Base-by-base conservation (phyloP, 2,888 invertebrate genomes). In the Nysson spinosus region DNA sequence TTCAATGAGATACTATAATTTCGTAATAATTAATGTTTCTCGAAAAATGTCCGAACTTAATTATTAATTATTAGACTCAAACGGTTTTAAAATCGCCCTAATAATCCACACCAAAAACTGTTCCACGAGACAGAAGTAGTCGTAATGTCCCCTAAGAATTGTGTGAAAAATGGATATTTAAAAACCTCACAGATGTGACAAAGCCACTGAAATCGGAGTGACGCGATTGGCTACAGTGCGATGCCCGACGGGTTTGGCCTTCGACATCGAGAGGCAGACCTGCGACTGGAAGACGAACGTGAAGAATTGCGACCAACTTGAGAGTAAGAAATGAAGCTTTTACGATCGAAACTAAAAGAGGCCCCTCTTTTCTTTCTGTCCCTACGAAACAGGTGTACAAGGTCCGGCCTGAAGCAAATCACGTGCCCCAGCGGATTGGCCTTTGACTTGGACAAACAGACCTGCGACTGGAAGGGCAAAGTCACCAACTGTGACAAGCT, bases 401-500 rank as follows among this genome's bases (percentile, higher is more conserved):
- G 93, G 91, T 94, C 95, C 91, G 95, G 95, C 92, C 93, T 96
- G 91, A 95, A 95, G 94, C 94, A 95, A 93, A 95, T 97, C 91
- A 95, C 95, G 90, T 97, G 97, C 91, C 96, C 97, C 89, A 95
- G 95, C 89, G 96, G 96, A 91, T 92, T 97, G 92, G 94, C 96
- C 91, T 97, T 97, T 93, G 97, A 97, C 93, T 93, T 97, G 91
- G 94, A 95, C 91, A 96, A 96, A 92, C 97, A 97, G 92, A 97
- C 96, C 89, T 97, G 97, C 91, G 96, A 97, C 93, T 97, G 97
- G 97, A 96, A 96, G 93, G 96, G 95, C 91, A 96, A 96, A 93
- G 97, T 97, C 91, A 93, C 91, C 91, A 96, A 94, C 93, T 97
- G 96, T 93, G 94, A 96, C 92, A 94, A 93, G 91, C 92, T 96